A percentile compares a stretch with the other conserved stretches of the same genome.
Conservation (phyloP, 92 coral and sea anemone genomes). For the Porites cylindrica region DNA sequence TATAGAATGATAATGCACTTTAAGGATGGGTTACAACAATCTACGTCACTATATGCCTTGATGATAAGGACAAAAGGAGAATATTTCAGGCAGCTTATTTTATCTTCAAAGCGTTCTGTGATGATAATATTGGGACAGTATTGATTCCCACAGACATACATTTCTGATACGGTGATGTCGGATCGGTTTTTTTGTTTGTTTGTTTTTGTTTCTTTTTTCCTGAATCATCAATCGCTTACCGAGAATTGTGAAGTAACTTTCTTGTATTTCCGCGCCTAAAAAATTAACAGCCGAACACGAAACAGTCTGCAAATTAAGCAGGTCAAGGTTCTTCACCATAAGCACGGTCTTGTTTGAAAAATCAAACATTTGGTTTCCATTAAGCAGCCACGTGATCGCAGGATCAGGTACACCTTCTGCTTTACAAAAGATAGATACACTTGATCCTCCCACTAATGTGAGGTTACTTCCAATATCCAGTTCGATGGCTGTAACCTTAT, state of each 20-base stretch:
- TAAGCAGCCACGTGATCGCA: constrained; percentile 68
- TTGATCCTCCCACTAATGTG: constrained; percentile 59
- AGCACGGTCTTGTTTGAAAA: constrained; percentile 51
- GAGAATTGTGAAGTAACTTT: constrained; percentile 51
- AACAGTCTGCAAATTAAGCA: constrained; percentile 42
- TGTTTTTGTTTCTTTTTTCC: no score
- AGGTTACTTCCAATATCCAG: constrained; percentile 62
- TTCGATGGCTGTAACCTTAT: constrained; percentile 29
- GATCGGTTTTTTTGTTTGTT: no score
- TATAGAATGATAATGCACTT: no score
- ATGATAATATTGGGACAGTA: no score
- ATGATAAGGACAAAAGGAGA: no score
- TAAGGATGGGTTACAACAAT: background rate
- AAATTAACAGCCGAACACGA: constrained; percentile 64
- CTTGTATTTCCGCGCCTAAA: constrained; percentile 55
- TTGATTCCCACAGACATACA: no score
- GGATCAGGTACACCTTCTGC: constrained; percentile 83
- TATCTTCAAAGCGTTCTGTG: no score
- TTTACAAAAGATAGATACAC: constrained; percentile 57
- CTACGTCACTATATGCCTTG: background rate
- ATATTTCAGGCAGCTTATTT: no score
- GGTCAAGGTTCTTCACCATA: constrained; percentile 23
- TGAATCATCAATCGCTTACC: constrained; percentile 42
- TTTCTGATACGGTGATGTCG: no score
- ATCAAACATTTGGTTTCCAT: constrained; percentile 44